These are phyloP conservation scores for Lamprotornis superbus DNA, from an alignment of 2,113 vertebrate species.

Conservation along the genomic window DNA sequence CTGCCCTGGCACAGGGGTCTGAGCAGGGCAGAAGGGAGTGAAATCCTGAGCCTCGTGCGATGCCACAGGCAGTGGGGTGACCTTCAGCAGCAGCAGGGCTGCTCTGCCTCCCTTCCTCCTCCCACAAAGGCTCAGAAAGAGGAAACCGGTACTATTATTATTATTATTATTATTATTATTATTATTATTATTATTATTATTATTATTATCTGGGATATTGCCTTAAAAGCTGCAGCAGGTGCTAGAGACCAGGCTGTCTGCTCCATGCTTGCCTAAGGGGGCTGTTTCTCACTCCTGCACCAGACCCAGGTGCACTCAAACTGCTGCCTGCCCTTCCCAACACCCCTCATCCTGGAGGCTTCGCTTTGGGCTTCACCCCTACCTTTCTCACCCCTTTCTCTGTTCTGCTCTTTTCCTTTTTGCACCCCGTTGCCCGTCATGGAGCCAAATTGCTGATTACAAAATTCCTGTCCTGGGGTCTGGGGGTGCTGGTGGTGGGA, in stretches of 20 bases:
- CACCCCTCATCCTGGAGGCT: rapidly evolving
- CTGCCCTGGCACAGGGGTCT: not conserved
- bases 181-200: no score
- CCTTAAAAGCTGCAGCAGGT: not conserved
- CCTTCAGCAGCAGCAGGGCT: not conserved
- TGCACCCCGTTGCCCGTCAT: rapidly evolving
- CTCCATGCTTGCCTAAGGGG: not conserved
- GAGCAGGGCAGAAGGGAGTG: not conserved
- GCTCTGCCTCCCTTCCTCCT: not conserved
- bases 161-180: not conserved
- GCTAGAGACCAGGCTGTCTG: not conserved
- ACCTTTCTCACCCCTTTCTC: rapidly evolving
- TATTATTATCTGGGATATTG: not conserved
- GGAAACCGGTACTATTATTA: not conserved
- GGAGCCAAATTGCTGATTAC: not conserved
- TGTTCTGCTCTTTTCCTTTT: not conserved
- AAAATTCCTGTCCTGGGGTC: not conserved
- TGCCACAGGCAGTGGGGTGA: not conserved
- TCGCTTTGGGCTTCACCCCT: not conserved
- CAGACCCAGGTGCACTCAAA: not conserved
- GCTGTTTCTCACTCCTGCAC: rapidly evolving
- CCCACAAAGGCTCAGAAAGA: not conserved
- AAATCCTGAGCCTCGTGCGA: rapidly evolving
- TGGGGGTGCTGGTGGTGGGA: not conserved
- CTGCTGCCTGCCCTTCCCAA: not conserved